Percentiles rank a stretch among this genome's conserved stretches.
phyloP scores from a whole-genome alignment of 2,113 vertebrate genomes.

The Campylomormyrus numenius region DNA sequence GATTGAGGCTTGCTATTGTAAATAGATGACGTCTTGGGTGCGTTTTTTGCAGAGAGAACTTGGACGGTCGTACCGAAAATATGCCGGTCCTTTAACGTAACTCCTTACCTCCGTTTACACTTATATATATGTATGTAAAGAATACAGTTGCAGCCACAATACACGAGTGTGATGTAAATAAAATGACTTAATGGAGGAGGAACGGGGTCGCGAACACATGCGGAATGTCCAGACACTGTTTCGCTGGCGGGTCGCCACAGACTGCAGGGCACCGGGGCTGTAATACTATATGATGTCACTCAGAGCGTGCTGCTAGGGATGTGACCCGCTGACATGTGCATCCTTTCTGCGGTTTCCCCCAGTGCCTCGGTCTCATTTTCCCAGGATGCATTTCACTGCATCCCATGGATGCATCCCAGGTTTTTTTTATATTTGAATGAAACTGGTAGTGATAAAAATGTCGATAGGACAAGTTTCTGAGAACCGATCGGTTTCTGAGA shows the following conservation, averaged over 20 bases:
- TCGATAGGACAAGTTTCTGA: background rate
- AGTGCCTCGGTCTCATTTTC: background rate
- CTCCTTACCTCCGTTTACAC: background rate
- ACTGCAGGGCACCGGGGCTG: conserved; percentile 38
- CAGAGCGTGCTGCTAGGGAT: conserved; percentile 27
- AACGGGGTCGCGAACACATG: background rate
- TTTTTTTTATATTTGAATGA: background rate
- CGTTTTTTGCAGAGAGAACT: background rate
- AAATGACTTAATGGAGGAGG: background rate
- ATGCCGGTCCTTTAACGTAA: background rate
- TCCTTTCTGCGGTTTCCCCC: background rate
- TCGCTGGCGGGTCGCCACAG: conserved; percentile 46
- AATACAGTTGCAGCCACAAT: background rate
- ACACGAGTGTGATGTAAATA: background rate
- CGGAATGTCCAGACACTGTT: conserved; percentile 48
- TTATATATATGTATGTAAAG: background rate
- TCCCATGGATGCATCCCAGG: background rate
- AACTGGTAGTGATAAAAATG: background rate
- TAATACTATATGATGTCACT: conserved; percentile 49
- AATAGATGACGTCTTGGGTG: background rate
- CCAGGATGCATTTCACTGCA: background rate
- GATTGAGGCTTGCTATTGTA: background rate
- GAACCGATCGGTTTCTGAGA: background rate
- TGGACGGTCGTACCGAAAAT: background rate
- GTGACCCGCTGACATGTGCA: conserved; percentile 14